Conservation (phyloP, 2,113 vertebrate species). For the Gambusia holbrooki region DNA sequence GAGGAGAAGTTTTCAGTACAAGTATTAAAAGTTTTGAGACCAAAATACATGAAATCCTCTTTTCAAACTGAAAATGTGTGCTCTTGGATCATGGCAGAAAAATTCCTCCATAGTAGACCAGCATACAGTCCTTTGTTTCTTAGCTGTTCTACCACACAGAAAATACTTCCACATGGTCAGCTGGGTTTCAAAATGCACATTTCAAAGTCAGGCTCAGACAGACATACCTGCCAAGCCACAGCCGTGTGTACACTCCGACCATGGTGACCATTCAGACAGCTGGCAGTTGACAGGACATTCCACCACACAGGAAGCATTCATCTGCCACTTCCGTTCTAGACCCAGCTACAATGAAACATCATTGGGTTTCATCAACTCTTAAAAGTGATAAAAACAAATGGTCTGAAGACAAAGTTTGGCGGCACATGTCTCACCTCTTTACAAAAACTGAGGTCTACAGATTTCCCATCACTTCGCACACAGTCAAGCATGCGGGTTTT, state of each 20-base stretch:
- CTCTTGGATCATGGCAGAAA: too few species aligned
- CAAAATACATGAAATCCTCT: too few species aligned
- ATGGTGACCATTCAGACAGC: constrained; percentile 93
- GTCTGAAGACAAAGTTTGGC: background rate
- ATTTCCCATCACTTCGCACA: constrained; percentile 95
- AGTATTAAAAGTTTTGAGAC: too few species aligned
- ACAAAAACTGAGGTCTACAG: constrained; percentile 92
- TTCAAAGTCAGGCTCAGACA: too few species aligned
- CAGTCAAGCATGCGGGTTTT: constrained; percentile 97
- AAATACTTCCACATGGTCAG: background rate
- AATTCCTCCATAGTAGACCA: too few species aligned
- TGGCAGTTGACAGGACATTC: constrained; percentile 97
- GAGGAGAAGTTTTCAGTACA: too few species aligned
- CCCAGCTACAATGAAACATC: constrained; percentile 81
- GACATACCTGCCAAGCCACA: constrained; percentile 93
- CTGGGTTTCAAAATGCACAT: background rate
- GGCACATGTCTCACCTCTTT: constrained; percentile 82
- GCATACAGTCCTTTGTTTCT: too few species aligned
- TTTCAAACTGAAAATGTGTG: too few species aligned
- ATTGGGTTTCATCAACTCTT: background rate
- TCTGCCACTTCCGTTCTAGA: constrained; percentile 93
- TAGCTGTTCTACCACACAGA: too few species aligned
- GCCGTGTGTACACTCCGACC: constrained; percentile 91
- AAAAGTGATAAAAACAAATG: background rate
- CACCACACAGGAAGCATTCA: constrained; percentile 91